Evolutionary conservation across 2,797 vertebrate genomes (phyloP).

Genomic region (Melanotaenia boesemani): DNA sequence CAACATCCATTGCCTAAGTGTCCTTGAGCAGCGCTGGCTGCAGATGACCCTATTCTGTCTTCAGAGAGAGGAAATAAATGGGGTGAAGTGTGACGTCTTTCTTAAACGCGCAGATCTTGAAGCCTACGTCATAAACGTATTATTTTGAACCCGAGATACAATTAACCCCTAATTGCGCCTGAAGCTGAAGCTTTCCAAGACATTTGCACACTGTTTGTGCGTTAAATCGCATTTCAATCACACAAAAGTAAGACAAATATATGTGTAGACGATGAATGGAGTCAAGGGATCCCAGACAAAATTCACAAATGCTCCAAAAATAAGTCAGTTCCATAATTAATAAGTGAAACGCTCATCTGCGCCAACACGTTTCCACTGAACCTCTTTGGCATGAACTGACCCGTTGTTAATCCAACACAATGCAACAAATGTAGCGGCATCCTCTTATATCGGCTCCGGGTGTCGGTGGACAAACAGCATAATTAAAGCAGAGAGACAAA

Average conservation of each 20-base stretch:
- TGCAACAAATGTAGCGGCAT: constrained; percentile 75
- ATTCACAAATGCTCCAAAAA: not conserved
- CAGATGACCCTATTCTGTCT: constrained; percentile 40
- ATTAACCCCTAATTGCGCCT: not conserved
- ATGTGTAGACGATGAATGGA: not conserved
- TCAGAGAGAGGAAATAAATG: constrained; percentile 3
- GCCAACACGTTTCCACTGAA: constrained; percentile 65
- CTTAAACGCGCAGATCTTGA: not conserved
- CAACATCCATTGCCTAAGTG: constrained; percentile 36
- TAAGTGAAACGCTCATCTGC: constrained; percentile 50
- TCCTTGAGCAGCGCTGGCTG: constrained; percentile 50
- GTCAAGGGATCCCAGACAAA: not conserved
- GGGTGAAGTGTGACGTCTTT: constrained; percentile 12
- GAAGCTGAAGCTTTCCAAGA: not conserved
- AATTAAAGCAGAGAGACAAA: constrained; percentile 76
- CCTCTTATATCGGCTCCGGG: constrained; percentile 69
- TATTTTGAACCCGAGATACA: not conserved
- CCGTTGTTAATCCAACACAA: constrained; percentile 79
- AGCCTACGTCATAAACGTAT: not conserved
- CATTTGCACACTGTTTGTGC: not conserved
- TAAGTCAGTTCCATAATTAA: constrained; percentile 41
- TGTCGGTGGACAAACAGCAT: constrained; percentile 77
- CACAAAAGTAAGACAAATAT: not conserved
- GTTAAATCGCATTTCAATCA: not conserved
- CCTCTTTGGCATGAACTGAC: constrained; percentile 76